phyloP scores from a whole-genome alignment of 2,113 vertebrate species.

The Actenoides lindsayi region DNA sequence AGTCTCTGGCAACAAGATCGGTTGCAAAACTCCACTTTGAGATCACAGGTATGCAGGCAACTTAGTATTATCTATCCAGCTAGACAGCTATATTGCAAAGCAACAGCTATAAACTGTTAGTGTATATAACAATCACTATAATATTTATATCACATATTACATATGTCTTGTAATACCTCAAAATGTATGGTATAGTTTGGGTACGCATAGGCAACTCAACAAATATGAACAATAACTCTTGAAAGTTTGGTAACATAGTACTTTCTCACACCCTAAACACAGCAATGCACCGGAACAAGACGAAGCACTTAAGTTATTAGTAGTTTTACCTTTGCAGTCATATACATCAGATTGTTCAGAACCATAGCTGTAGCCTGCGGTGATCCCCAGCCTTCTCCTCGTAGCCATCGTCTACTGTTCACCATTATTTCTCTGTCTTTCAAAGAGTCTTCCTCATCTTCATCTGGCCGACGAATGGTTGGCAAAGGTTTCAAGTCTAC shows the following conservation, averaged over 20 bases:
- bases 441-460: conserved; percentile 87
- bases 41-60: accelerated
- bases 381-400: conserved; percentile 97
- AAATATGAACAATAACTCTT: not conserved
- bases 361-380: conserved; percentile 96
- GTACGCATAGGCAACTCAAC: not conserved
- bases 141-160: not conserved
- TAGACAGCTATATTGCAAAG: not conserved
- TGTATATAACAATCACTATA: not conserved
- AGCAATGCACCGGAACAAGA: not conserved
- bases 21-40: not conserved
- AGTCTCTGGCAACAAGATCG: not conserved
- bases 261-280: not conserved
- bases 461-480: conserved; percentile 80
- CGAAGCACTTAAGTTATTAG: not conserved
- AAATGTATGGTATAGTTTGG: not conserved
- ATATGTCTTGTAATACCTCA: not conserved
- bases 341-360: conserved; percentile 99
- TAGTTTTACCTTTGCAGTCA: conserved; percentile 93
- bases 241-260: not conserved
- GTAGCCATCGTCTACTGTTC: conserved; percentile 93
- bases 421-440: conserved; percentile 93
- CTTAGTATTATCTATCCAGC: not conserved
- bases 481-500: conserved; percentile 91
- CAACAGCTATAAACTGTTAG: not conserved